Evolutionary conservation across 2,113 vertebrate genomes (phyloP).

Genomic region (Chunga burmeisteri): DNA sequence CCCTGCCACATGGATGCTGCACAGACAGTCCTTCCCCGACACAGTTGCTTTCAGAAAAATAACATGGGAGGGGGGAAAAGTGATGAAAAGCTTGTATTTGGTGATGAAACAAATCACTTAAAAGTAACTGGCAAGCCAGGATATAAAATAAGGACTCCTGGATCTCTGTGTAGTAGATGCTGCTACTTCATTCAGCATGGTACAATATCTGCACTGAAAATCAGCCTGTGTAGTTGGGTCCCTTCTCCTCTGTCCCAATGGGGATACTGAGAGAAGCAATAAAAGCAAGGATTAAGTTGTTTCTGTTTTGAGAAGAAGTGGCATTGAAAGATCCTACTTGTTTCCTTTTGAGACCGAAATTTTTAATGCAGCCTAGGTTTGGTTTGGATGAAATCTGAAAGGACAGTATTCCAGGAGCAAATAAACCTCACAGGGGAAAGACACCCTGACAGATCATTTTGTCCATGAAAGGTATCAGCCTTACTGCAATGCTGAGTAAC

Average conservation of each 20-base stretch:
- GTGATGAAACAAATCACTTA: neutral
- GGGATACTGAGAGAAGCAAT: neutral
- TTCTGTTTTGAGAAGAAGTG: neutral
- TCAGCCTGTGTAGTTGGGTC: neutral
- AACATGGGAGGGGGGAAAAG: accelerated
- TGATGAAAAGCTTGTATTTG: neutral
- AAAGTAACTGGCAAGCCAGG: neutral
- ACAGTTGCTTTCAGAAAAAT: neutral
- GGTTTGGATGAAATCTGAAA: neutral
- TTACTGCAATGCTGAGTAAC: neutral
- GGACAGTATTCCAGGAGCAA: neutral
- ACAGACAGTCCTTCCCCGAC: neutral
- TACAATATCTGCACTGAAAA: neutral
- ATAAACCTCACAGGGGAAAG: neutral
- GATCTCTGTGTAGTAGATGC: neutral
- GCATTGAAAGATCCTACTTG: neutral
- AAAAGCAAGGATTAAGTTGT: neutral
- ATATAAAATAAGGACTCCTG: neutral
- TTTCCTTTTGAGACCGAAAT: neutral
- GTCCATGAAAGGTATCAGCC: neutral
- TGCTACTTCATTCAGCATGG: neutral
- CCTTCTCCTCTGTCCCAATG: neutral
- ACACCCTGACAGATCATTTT: neutral
- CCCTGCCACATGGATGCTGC: neutral
- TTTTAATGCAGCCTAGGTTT: neutral